phyloP scores from a whole-genome alignment of 1,140 invertebrate genomes.

The Psilanteris sp. region DNA sequence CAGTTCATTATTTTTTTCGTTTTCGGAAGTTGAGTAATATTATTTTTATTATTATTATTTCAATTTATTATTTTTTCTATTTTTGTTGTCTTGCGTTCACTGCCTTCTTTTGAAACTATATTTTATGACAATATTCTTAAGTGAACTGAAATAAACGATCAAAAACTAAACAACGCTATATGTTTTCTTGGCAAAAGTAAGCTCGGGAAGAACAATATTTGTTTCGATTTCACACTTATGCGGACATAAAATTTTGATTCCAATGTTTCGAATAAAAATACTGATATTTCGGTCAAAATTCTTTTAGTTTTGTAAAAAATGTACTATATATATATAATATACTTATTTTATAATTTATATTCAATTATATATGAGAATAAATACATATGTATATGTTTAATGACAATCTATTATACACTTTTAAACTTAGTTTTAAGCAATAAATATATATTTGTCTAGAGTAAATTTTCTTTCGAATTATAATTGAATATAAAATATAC shows the following conservation, averaged over 20 bases:
- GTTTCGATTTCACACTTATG: not conserved
- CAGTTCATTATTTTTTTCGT: slow-evolving; percentile 13
- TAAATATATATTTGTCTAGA: too few species aligned
- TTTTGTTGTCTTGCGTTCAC: too few species aligned
- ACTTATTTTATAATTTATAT: too few species aligned
- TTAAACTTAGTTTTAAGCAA: too few species aligned
- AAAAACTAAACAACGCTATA: slow-evolving; percentile 33
- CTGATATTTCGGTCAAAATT: not conserved
- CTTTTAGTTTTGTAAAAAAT: too few species aligned
- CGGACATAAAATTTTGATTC: slow-evolving; percentile 30
- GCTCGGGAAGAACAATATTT: slow-evolving; percentile 10
- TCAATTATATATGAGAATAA: too few species aligned
- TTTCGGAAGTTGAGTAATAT: slow-evolving; percentile 1
- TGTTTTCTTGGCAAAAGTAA: slow-evolving; percentile 27
- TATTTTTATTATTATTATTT: not conserved
- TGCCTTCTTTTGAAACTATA: too few species aligned
- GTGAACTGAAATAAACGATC: slow-evolving; percentile 26
- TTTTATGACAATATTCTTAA: slow-evolving; percentile 29
- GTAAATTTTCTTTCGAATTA: too few species aligned
- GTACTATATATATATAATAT: too few species aligned
- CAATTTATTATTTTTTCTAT: slow-evolving; percentile 6
- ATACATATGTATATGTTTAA: too few species aligned
- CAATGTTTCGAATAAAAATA: slow-evolving; percentile 18
- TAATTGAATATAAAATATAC: too few species aligned
- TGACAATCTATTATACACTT: too few species aligned